Conservation (phyloP, 2,888 invertebrate species). For the Sturmia bella region DNA sequence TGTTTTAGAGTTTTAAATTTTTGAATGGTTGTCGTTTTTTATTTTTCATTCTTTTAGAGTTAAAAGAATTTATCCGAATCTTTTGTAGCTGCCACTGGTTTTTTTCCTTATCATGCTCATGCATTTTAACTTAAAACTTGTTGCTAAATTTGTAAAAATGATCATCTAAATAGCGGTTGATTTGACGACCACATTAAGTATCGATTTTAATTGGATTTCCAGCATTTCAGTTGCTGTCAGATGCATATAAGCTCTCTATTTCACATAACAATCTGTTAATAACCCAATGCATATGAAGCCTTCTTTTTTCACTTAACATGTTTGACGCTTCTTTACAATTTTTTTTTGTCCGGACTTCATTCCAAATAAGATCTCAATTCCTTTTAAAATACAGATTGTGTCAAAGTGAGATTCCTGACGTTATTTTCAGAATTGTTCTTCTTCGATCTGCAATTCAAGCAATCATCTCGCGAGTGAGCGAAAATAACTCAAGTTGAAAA, state of each 20-base stretch:
- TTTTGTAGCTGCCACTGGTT: constrained; percentile 51
- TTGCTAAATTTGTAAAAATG: constrained; percentile 19
- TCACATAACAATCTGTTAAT: constrained; percentile 13
- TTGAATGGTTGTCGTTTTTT: constrained; percentile 56
- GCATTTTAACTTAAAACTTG: constrained; percentile 19
- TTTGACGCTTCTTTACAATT: constrained; percentile 11
- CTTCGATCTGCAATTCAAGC: background rate
- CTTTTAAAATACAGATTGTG: constrained; percentile 36
- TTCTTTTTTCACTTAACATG: constrained; percentile 16
- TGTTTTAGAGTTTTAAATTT: constrained; percentile 43
- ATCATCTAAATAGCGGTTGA: constrained; percentile 21
- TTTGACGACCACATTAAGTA: constrained; percentile 55
- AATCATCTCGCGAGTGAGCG: background rate
- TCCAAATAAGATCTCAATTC: constrained; percentile 51
- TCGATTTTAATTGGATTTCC: constrained; percentile 62
- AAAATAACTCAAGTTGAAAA: constrained; percentile 24
- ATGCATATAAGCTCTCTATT: background rate
- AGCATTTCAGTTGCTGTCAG: constrained; percentile 53
- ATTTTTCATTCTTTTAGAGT: background rate
- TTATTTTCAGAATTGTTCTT: constrained; percentile 14
- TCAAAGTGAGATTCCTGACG: constrained; percentile 44
- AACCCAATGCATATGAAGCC: constrained; percentile 18
- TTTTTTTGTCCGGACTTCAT: background rate
- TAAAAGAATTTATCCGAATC: constrained; percentile 42
- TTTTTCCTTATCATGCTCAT: constrained; percentile 19